phyloP scores from a whole-genome alignment of 2,113 vertebrate genomes.

The Tringa solitaria region DNA sequence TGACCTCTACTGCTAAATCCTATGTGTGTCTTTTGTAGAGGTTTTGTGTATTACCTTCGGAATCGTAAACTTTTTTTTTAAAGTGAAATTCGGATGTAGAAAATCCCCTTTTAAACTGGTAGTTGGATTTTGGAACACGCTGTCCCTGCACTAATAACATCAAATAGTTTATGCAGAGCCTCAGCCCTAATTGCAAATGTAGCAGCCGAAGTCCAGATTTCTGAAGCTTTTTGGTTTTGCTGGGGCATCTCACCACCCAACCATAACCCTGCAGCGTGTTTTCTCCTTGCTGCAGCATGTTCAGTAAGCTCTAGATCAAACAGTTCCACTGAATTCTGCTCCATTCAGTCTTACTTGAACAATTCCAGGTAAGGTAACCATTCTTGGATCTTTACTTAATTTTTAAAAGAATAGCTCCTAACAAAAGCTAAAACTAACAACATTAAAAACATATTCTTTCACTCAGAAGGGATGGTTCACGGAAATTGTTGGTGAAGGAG shows the following conservation, averaged over 20 bases:
- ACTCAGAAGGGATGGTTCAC: not conserved
- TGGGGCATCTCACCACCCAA: not conserved
- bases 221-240: not conserved
- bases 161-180: not conserved
- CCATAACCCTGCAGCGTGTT: rapidly evolving
- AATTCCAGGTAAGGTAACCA: not conserved
- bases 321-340: not conserved
- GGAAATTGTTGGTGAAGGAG: not conserved
- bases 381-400: not conserved
- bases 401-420: not conserved
- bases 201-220: not conserved
- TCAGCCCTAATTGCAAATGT: not conserved
- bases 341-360: not conserved
- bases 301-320: not conserved
- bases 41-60: not conserved
- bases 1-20: not conserved
- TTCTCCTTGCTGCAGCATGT: not conserved
- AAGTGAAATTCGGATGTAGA: not conserved
- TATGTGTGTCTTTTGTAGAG: not conserved
- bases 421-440: not conserved
- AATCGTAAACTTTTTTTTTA: not conserved
- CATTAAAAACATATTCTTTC: not conserved
- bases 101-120: not conserved
- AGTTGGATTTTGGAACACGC: not conserved
- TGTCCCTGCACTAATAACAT: not conserved